Conservation (phyloP, 1,140 invertebrate species). For the Bombyx mori region ASM3026992v2 NC_085107.1:1462001-1462500, state of each 20-base stretch:
- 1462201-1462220: background rate
- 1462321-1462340: conserved; percentile 28
- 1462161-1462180: background rate
- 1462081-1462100: too few relatives aligned
- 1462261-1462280: conserved; percentile 49
- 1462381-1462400: too few relatives aligned
- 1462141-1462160: too few relatives aligned
- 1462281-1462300: conserved; percentile 61
- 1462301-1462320: conserved; percentile 40
- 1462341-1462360: conserved; percentile 1
- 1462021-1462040: too few relatives aligned
- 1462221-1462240: conserved; percentile 19
- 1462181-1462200: background rate
- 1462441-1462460: conserved; percentile 1
- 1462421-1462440: background rate
- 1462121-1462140: too few relatives aligned
- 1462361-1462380: conserved; percentile 1
- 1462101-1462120: too few relatives aligned
- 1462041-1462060: too few relatives aligned
- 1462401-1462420: background rate
- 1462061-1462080: too few relatives aligned
- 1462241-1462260: conserved; percentile 54
- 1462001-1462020: too few relatives aligned
- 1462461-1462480: conserved; percentile 5
- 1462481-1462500: conserved; percentile 4